phyloP scores from a whole-genome alignment of 2,113 vertebrate species.

The Brachypteracias leptosomus region DNA sequence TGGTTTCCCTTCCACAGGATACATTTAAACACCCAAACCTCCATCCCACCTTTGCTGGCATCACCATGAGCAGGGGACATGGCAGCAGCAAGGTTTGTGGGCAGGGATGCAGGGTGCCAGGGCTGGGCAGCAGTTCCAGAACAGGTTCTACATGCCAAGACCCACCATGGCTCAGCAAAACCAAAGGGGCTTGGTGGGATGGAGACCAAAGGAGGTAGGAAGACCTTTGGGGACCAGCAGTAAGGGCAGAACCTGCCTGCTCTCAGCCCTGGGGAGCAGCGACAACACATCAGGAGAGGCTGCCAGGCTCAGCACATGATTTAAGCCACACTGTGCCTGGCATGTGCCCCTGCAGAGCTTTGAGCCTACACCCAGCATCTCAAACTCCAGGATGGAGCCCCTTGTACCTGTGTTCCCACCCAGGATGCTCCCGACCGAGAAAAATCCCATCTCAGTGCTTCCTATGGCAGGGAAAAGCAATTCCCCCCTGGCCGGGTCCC shows the following conservation, averaged over 20 bases:
- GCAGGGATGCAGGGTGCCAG: neutral
- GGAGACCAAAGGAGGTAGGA: neutral
- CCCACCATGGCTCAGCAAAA: accelerated
- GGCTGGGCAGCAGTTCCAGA: neutral
- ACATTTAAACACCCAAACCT: neutral
- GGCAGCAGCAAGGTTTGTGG: neutral
- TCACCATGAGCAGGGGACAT: too few species aligned
- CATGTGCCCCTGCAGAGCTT: neutral
- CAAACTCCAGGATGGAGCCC: neutral
- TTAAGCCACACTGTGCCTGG: accelerated
- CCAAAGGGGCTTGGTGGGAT: neutral
- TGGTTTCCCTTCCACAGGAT: neutral
- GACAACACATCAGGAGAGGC: neutral
- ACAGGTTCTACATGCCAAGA: neutral
- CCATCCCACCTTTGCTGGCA: neutral
- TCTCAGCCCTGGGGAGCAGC: neutral
- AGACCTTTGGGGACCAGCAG: neutral
- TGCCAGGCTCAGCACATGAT: neutral
- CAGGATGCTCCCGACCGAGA: neutral
- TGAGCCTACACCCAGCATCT: neutral
- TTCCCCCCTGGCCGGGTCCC: neutral
- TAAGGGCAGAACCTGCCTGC: neutral
- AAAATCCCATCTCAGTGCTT: neutral
- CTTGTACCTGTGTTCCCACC: neutral
- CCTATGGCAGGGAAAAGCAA: neutral